Conservation (phyloP, 1,140 invertebrate genomes). For the Brachionus koreanus region DNA sequence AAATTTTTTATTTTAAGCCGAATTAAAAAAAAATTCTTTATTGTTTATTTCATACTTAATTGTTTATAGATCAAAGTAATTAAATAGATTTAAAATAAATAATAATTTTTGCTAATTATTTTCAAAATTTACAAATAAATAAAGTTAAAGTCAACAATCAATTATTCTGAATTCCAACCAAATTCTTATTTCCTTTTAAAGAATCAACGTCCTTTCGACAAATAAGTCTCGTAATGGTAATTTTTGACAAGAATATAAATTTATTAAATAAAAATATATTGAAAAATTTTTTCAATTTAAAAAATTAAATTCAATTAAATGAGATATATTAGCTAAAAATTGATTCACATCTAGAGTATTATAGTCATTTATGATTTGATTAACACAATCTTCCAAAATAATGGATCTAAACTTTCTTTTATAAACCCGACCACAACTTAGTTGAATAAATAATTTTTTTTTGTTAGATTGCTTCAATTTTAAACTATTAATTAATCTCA, state of each 20-base stretch:
- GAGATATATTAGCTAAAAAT: not conserved
- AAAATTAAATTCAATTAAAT: not conserved
- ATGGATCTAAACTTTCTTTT: not conserved
- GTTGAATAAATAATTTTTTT: not conserved
- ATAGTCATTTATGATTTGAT: not conserved
- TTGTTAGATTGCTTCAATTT: not conserved
- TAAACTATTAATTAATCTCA: not conserved
- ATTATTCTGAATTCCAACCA: too few relatives aligned
- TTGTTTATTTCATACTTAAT: too few relatives aligned
- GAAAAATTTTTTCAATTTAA: too few relatives aligned
- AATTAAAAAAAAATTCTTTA: too few relatives aligned
- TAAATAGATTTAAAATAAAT: too few relatives aligned
- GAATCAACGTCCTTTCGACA: not conserved
- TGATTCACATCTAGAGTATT: not conserved
- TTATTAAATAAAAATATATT: not conserved
- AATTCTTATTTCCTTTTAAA: too few relatives aligned
- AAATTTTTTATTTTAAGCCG: not conserved
- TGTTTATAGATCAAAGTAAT: too few relatives aligned
- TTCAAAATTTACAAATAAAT: too few relatives aligned
- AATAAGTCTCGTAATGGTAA: not conserved
- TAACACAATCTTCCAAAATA: not conserved
- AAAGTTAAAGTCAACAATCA: too few relatives aligned
- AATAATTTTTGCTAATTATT: too few relatives aligned
- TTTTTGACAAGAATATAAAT: not conserved
- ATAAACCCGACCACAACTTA: not conserved